Evolutionary conservation across 2,888 invertebrate species (phyloP), one percentile per base, ranked within the genome.

Genomic region (Thecocarcelia acutangulata): DNA sequence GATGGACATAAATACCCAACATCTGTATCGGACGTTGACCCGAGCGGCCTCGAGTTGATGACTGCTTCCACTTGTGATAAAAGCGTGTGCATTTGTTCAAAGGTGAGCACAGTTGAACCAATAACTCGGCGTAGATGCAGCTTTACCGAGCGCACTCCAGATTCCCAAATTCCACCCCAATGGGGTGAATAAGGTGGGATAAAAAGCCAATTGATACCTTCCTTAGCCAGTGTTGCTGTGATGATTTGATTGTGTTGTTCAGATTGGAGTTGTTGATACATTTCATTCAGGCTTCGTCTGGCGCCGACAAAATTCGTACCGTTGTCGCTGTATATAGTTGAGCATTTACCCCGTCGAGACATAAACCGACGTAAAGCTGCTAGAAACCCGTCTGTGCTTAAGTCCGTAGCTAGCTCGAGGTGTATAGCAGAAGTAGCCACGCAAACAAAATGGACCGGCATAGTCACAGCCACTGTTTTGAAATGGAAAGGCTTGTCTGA

Each of bases 81-180:
- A 17, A 64, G 9, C 0, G 66, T 66, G 11, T 52, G 21, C 66
- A 54, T 54, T 21, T 66, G 54, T 24, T 52, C 64, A 19, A 33
- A 64, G 17, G 63, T 63, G 0, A 61, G 21, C 4, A 46, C 42
- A 1, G 21, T 63, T 6, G 15, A 28, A 3, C 24, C 24, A 17
- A 48, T 63, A n/a, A 63, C 48, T 3, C 63, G 63, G 24, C n/a
- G 11, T 3, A 64, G 15, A 21, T 50, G 64, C 11, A 64, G 50
- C 15, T 64, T 64, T 8, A 52, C 64, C 1, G 64, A 52, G n/a
- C 17, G 40, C 50, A 83, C 77, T 4, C 63, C 80, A 0, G 80
- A 80, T 46, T 83, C 80, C 83, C 80, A 82, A 19, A 83, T 76
- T 0, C 80, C 83, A 15, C 79, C 80, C 58, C 81, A 83, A 50